phyloP scores from a whole-genome alignment of 1,140 invertebrate genomes.

The Scaptomyza hsui region DNA sequence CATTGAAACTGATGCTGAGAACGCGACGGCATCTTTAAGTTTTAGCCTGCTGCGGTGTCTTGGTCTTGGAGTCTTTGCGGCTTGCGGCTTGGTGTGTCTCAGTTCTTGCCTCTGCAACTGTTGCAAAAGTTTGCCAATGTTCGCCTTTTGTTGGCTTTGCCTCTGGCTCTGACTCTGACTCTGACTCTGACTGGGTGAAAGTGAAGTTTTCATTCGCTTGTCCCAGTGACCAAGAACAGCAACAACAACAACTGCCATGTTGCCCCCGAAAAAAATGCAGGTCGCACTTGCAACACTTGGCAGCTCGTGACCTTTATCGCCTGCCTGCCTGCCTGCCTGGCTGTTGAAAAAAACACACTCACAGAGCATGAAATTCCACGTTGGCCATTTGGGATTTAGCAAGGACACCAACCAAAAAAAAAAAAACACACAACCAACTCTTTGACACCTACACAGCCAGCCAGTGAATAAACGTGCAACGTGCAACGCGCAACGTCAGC shows the following conservation, averaged over 20 bases:
- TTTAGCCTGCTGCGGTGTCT: conserved; percentile 33
- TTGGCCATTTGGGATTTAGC: conserved; percentile 1
- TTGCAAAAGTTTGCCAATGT: conserved; percentile 69
- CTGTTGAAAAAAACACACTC: conserved; percentile 32
- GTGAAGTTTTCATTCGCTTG: conserved; percentile 36
- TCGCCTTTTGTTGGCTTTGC: conserved; percentile 9
- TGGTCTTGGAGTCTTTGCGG: background rate
- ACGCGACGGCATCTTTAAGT: conserved; percentile 31
- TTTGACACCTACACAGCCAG: conserved; percentile 51
- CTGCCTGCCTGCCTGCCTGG: conserved; percentile 7
- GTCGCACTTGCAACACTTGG: conserved; percentile 52
- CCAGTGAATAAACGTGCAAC: conserved; percentile 3
- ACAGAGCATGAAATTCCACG: conserved; percentile 11
- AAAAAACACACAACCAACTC: conserved; percentile 3
- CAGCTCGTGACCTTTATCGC: conserved; percentile 51
- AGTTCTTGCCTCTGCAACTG: conserved; percentile 41
- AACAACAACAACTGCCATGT: conserved; percentile 22
- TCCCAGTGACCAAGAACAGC: conserved; percentile 39
- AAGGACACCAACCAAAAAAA: conserved; percentile 29
- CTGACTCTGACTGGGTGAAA: conserved; percentile 72
- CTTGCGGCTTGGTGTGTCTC: conserved; percentile 15
- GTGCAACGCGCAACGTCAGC: conserved; percentile 18
- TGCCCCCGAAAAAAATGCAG: conserved; percentile 51
- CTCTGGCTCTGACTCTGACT: too few species aligned
- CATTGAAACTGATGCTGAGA: conserved; percentile 30